Base-by-base conservation (phyloP, 2,888 invertebrate species). In the Neoscelio sp. region DNA sequence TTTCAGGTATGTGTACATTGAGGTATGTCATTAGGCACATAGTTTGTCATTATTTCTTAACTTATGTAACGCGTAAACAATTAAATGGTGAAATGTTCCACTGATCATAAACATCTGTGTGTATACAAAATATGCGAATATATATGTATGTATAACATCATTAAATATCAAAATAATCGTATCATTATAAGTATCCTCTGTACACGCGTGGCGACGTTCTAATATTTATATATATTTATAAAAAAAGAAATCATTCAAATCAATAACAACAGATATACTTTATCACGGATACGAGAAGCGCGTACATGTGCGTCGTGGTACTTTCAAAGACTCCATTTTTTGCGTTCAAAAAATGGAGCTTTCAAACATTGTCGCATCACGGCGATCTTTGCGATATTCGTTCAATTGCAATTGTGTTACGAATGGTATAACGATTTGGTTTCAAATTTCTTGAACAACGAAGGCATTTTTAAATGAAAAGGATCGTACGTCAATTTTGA, bases 11-110 rank as follows among this genome's bases (percentile, higher is more conserved):
- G 60, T 77, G 84, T 87, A 82, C 82, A 82, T 80, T 88, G 89
- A 89, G 89, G 89, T 89, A 89, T 88, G 84, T 89, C 86, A 86
- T 87, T 88, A 87, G 89, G 86, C 86, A 87, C 84, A 78, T 84
- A 58, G 74, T 82, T 81, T 76, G 68, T 79, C 74, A 60, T 75
- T 67, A 68, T 48, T 74, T 17, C 23, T 71, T 71, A 80, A 71
- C 70, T 74, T 71, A 67, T 50, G 12, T 70, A 70, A 77, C 54
- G 58, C 48, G 10, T 68, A 38, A 48, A 56, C 58, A 67, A 50
- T 70, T 46, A 38, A 62, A 60, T 80, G 68, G 54, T 70, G 44
- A 46, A 70, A 60, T 33, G 56, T 70, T 60, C 52, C 48, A 40
- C 50, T 58, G 56, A 73, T 68, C 23, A 40, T 71, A 54, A 71